Percentiles rank a stretch among this genome's conserved stretches.
These are phyloP conservation scores for Lissocephala sabroskyi DNA, from an alignment of 2,888 invertebrate genomes.

Conservation along the genomic window DNA sequence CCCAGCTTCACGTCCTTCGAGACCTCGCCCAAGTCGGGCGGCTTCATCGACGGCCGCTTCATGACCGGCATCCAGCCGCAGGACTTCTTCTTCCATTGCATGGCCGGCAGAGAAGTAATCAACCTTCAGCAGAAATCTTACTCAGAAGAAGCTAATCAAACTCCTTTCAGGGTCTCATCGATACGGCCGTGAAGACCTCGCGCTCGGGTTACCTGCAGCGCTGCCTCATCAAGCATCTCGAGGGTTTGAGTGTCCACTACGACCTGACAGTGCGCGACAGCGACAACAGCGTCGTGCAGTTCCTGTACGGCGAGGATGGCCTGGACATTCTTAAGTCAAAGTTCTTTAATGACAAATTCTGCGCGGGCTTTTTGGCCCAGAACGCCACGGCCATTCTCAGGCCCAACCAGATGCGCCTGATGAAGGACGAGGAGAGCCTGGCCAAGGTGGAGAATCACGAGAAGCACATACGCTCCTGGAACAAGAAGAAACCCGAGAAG, in stretches of 20 bases:
- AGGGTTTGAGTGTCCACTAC: conserved; percentile 93
- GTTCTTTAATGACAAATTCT: conserved; percentile 80
- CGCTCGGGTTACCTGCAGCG: conserved; percentile 97
- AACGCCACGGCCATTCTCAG: conserved; percentile 82
- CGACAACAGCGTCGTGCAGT: conserved; percentile 93
- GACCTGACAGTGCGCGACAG: conserved; percentile 97
- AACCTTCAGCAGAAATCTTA: too few relatives aligned
- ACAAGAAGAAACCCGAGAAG: conserved; percentile 73
- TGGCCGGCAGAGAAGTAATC: conserved; percentile 97
- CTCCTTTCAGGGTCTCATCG: conserved; percentile 86
- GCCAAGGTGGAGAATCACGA: conserved; percentile 75
- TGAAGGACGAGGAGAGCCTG: conserved; percentile 76
- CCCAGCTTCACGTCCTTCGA: conserved; percentile 95
- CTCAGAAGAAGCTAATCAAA: too few relatives aligned
- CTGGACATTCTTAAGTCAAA: conserved; percentile 91
- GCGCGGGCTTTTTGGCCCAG: conserved; percentile 85
- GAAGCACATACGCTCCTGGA: conserved; percentile 78
- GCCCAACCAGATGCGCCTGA: conserved; percentile 74
- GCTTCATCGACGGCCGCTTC: conserved; percentile 96
- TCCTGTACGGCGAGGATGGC: conserved; percentile 94
- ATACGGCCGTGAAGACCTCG: conserved; percentile 99
- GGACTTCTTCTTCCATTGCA: conserved; percentile 99
- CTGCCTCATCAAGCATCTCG: conserved; percentile 97
- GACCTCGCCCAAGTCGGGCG: conserved; percentile 91
- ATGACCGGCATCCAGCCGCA: conserved; percentile 99